phyloP scores from a whole-genome alignment of 2,888 invertebrate genomes.

The Argynnis bischoffii region DNA sequence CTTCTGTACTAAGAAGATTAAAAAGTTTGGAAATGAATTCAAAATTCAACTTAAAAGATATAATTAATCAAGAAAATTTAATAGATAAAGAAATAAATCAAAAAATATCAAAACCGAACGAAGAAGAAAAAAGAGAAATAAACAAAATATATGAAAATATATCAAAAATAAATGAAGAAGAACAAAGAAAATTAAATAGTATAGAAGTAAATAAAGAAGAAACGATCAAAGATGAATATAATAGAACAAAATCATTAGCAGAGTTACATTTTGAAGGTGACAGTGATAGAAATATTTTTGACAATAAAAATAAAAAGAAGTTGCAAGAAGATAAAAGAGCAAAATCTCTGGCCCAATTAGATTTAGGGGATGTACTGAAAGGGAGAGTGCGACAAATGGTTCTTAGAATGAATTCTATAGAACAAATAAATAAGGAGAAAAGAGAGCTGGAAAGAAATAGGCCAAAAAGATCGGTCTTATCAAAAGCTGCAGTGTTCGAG shows the following conservation, averaged over 20 bases:
- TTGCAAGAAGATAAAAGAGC: conserved; percentile 41
- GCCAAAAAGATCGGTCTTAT: conserved; percentile 60
- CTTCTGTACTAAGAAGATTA: conserved; percentile 10
- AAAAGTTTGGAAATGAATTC: conserved; percentile 21
- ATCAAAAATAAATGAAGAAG: not conserved
- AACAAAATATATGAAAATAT: not conserved
- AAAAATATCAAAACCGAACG: not conserved
- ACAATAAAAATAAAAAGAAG: conserved; percentile 27
- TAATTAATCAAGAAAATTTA: not conserved
- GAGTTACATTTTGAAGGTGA: conserved; percentile 15
- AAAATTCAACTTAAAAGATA: not conserved
- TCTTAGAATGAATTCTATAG: conserved; percentile 59
- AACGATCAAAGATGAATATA: conserved; percentile 5
- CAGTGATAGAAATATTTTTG: conserved; percentile 8
- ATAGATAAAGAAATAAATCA: not conserved
- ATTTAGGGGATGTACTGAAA: conserved; percentile 56
- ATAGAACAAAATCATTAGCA: conserved; percentile 13
- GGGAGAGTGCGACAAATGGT: conserved; percentile 61
- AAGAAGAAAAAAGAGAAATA: not conserved
- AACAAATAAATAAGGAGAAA: conserved; percentile 47
- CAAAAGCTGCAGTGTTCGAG: conserved; percentile 71
- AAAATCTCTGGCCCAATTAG: conserved; percentile 61
- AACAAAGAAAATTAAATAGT: not conserved
- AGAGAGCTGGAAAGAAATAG: conserved; percentile 53
- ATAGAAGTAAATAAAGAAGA: not conserved